Percentiles rank a stretch among this genome's conserved stretches.
Conservation (phyloP, 1,140 invertebrate genomes). For the Bradynema listronoti region DNA sequence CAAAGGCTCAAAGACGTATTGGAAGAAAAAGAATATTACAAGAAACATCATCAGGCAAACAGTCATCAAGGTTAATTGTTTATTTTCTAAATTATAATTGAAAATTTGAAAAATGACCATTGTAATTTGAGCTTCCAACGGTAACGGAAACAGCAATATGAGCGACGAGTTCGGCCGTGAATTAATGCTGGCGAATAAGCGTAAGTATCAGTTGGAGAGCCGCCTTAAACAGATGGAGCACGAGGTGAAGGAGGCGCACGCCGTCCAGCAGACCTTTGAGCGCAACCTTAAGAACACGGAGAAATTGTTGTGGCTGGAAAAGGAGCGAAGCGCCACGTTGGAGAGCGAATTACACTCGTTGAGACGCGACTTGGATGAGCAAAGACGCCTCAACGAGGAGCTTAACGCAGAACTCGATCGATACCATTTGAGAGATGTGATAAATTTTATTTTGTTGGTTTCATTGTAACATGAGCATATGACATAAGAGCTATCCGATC, state of each 20-base stretch:
- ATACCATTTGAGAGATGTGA: too few relatives aligned
- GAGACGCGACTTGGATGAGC: background rate
- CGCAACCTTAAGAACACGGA: slow-evolving; percentile 23
- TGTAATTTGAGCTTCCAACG: slow-evolving; percentile 5
- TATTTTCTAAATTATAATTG: background rate
- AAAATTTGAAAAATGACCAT: slow-evolving; percentile 1
- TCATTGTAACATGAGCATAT: too few relatives aligned
- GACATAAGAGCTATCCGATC: too few relatives aligned
- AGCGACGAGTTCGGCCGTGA: slow-evolving; percentile 30
- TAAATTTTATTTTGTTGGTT: too few relatives aligned
- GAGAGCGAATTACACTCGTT: slow-evolving; percentile 15
- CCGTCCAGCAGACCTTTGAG: background rate
- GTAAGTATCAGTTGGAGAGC: slow-evolving; percentile 30
- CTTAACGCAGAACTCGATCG: slow-evolving; percentile 17
- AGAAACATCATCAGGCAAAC: slow-evolving; percentile 8
- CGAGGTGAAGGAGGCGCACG: slow-evolving; percentile 19
- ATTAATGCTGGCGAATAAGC: slow-evolving; percentile 30
- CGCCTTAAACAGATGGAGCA: slow-evolving; percentile 18
- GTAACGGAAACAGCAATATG: slow-evolving; percentile 7
- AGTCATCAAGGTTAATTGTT: slow-evolving; percentile 1
- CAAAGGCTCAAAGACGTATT: slow-evolving; percentile 15
- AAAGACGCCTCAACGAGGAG: slow-evolving; percentile 12
- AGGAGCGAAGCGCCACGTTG: slow-evolving; percentile 27
- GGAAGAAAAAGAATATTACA: slow-evolving; percentile 29
- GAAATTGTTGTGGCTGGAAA: slow-evolving; percentile 26